These are phyloP conservation scores for Carassius carassius DNA, from an alignment of 2,113 vertebrate species.

Conservation along the genomic window DNA sequence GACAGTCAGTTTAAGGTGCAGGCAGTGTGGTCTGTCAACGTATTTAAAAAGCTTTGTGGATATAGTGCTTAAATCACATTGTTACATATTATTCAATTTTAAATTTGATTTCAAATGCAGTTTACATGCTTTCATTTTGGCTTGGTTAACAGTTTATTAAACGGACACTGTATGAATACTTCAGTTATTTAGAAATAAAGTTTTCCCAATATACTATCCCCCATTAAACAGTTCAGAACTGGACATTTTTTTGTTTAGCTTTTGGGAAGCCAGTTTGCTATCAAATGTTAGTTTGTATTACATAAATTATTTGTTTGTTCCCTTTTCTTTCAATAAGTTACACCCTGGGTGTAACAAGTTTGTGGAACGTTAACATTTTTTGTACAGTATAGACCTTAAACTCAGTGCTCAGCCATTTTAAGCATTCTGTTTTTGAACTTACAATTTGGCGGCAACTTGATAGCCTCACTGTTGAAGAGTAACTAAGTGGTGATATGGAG, in stretches of 20 bases:
- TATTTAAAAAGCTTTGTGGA: not conserved
- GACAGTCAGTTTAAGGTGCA: not conserved
- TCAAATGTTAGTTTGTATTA: not conserved
- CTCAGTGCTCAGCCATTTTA: no score
- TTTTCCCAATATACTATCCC: not conserved
- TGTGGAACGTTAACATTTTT: no score
- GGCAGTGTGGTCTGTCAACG: not conserved
- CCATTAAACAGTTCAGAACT: not conserved
- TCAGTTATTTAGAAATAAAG: not conserved
- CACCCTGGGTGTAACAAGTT: no score
- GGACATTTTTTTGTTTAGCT: not conserved
- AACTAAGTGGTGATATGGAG: no score
- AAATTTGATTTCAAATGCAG: not conserved
- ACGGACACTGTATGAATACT: not conserved
- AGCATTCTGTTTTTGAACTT: no score
- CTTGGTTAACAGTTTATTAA: not conserved
- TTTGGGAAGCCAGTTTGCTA: not conserved
- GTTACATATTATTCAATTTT: not conserved
- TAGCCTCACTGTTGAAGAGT: no score
- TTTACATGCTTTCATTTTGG: not conserved
- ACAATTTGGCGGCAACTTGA: no score
- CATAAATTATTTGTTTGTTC: no score
- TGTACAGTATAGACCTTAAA: no score
- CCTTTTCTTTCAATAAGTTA: no score
- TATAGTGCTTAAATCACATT: not conserved